A percentile compares a stretch with the other conserved stretches of the same genome.
Evolutionary conservation across 2,797 vertebrate species (phyloP).

Genomic region (Gastrophryne carolinensis): DNA sequence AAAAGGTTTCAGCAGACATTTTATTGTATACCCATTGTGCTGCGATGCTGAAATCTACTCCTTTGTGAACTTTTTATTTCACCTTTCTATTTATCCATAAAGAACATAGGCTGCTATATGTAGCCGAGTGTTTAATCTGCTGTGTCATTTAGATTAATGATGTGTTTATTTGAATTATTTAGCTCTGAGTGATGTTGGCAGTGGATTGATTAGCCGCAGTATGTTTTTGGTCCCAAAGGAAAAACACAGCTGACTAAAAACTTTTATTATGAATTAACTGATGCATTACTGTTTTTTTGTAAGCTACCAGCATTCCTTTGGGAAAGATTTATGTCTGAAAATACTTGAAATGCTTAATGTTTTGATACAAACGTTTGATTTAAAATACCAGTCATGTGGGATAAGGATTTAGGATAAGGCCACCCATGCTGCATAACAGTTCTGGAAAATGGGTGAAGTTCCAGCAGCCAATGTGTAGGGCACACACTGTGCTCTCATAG

Average conservation of each 20-base stretch:
- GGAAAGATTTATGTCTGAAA: constrained; percentile 21
- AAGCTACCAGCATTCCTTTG: constrained; percentile 34
- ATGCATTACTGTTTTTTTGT: constrained; percentile 30
- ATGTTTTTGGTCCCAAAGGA: constrained; percentile 25
- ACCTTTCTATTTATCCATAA: neutral
- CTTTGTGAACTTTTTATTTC: neutral
- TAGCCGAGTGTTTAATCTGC: constrained; percentile 12
- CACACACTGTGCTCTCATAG: too few species aligned
- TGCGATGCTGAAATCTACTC: too few species aligned
- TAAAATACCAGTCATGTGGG: neutral
- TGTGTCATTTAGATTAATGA: constrained; percentile 42
- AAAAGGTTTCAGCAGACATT: too few species aligned
- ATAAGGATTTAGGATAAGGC: neutral
- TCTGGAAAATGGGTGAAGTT: neutral
- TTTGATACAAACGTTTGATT: constrained; percentile 13
- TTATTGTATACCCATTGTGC: too few species aligned
- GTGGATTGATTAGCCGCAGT: constrained; percentile 24
- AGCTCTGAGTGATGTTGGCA: constrained; percentile 18
- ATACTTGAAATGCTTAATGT: neutral
- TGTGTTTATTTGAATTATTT: constrained; percentile 41
- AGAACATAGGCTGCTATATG: neutral
- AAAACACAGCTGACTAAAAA: constrained; percentile 30
- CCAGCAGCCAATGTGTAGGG: neutral
- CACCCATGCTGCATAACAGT: neutral
- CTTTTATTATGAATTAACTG: constrained; percentile 30